These are phyloP conservation scores for Anableps anableps DNA, from an alignment of 2,797 vertebrate genomes.

Conservation along the genomic window DNA sequence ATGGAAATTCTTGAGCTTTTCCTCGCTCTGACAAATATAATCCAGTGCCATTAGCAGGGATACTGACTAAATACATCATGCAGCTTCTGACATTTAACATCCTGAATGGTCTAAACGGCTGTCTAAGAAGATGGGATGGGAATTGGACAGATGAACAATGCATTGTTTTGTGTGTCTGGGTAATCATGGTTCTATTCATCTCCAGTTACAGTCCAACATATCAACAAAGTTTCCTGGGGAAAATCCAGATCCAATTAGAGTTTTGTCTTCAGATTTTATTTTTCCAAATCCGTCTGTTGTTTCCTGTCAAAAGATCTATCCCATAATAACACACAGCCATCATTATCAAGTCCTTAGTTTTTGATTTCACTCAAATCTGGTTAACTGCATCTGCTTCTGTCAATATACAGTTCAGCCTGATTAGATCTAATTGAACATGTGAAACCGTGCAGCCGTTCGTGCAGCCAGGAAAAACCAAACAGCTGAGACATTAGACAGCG, in stretches of 20 bases:
- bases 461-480: conserved; percentile 41
- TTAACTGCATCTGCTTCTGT: conserved; percentile 67
- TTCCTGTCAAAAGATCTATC: conserved; percentile 62
- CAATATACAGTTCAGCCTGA: conserved; percentile 66
- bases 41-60: conserved; percentile 51
- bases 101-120: conserved; percentile 42
- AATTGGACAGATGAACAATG: conserved; percentile 46
- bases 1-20: conserved; percentile 41
- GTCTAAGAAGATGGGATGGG: conserved; percentile 34
- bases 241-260: conserved; percentile 43
- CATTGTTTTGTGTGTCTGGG: conserved; percentile 38
- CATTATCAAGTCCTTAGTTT: conserved; percentile 69
- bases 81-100: conserved; percentile 53
- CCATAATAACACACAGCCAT: conserved; percentile 64
- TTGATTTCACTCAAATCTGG: conserved; percentile 47
- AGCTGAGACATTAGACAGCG: conserved; percentile 34
- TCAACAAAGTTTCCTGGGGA: conserved; percentile 58
- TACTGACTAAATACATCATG: conserved; percentile 47
- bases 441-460: conserved; percentile 30
- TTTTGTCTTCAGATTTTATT: not conserved
- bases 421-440: conserved; percentile 42
- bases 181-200: conserved; percentile 61
- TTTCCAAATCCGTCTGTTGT: conserved; percentile 14
- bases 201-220: conserved; percentile 67
- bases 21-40: conserved; percentile 52